These are phyloP conservation scores for Pterophyllum scalare DNA, from an alignment of 2,113 vertebrate species.

Conservation along the genomic window DNA sequence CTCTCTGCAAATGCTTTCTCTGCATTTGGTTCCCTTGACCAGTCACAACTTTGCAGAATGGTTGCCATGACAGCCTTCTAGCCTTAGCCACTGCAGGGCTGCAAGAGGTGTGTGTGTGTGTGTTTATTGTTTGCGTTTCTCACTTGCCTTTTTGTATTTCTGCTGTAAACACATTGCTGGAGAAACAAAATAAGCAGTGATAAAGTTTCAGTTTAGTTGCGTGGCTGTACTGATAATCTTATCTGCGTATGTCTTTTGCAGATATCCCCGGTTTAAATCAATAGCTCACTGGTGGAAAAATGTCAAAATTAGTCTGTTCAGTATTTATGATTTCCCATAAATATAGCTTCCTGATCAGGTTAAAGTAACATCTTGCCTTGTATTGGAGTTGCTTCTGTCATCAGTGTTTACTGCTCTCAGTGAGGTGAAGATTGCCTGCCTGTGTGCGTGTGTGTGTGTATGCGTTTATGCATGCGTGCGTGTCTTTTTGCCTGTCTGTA, in stretches of 20 bases:
- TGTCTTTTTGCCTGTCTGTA: no score
- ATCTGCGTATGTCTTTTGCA: constrained; percentile 30
- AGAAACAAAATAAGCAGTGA: constrained; percentile 32
- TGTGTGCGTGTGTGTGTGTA: background rate
- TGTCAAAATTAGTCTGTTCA: constrained; percentile 4
- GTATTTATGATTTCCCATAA: constrained; percentile 32
- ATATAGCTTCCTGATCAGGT: constrained; percentile 7
- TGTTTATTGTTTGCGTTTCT: constrained; percentile 28
- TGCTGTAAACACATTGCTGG: constrained; percentile 15
- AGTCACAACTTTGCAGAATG: constrained; percentile 64
- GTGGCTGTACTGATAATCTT: constrained; percentile 6
- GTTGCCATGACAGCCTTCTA: constrained; percentile 77
- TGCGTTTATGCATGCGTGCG: background rate
- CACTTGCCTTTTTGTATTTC: constrained; percentile 39
- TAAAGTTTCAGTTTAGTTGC: constrained; percentile 26
- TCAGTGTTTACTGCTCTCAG: background rate
- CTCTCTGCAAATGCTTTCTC: constrained; percentile 50
- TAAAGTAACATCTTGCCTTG: constrained; percentile 9
- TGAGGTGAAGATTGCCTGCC: background rate
- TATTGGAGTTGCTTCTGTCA: background rate
- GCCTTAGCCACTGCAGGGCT: constrained; percentile 47
- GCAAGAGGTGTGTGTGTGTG: constrained; percentile 25
- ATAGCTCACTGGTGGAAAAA: constrained; percentile 20
- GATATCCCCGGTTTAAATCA: constrained; percentile 14
- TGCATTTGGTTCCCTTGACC: constrained; percentile 60